phyloP scores from a whole-genome alignment of 2,888 invertebrate genomes.

The Ichneumoninae sp. region DNA sequence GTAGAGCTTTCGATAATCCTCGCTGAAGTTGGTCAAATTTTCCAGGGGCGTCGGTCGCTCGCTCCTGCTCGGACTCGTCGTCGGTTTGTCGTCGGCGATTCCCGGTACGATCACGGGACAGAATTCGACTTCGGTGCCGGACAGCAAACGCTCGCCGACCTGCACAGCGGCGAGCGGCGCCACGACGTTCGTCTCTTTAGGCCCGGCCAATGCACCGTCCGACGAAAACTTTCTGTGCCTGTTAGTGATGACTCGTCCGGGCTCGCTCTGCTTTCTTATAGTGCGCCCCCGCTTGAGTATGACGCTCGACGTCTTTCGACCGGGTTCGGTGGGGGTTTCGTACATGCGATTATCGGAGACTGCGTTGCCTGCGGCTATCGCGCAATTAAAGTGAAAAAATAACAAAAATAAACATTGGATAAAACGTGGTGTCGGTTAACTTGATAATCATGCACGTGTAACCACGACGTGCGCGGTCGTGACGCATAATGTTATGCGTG shows the following conservation, averaged over 20 bases:
- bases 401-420: slow-evolving; percentile 44
- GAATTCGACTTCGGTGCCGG: slow-evolving; percentile 70
- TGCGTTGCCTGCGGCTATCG: slow-evolving; percentile 62
- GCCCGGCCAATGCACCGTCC: slow-evolving; percentile 37
- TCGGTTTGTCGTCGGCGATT: not conserved
- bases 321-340: slow-evolving; percentile 67
- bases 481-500: not conserved
- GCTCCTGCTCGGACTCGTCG: slow-evolving; percentile 1
- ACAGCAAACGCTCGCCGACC: slow-evolving; percentile 69
- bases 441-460: slow-evolving; percentile 8
- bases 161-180: slow-evolving; percentile 59
- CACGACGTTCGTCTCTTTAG: not conserved
- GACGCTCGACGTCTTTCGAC: slow-evolving; percentile 73
- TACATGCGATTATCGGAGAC: slow-evolving; percentile 68
- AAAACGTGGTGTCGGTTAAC: slow-evolving; percentile 17
- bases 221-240: slow-evolving; percentile 58
- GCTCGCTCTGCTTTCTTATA: slow-evolving; percentile 74
- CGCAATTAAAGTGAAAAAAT: slow-evolving; percentile 52
- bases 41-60: not conserved
- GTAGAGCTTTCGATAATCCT: slow-evolving; percentile 72
- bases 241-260: slow-evolving; percentile 31
- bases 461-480: slow-evolving; percentile 9
- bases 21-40: slow-evolving; percentile 9
- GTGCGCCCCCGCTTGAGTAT: slow-evolving; percentile 81
- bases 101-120: slow-evolving; percentile 44